A percentile compares a stretch with the other conserved stretches of the same genome.
phyloP scores from a whole-genome alignment of 1,140 invertebrate genomes.

The Zophobas morio region DNA sequence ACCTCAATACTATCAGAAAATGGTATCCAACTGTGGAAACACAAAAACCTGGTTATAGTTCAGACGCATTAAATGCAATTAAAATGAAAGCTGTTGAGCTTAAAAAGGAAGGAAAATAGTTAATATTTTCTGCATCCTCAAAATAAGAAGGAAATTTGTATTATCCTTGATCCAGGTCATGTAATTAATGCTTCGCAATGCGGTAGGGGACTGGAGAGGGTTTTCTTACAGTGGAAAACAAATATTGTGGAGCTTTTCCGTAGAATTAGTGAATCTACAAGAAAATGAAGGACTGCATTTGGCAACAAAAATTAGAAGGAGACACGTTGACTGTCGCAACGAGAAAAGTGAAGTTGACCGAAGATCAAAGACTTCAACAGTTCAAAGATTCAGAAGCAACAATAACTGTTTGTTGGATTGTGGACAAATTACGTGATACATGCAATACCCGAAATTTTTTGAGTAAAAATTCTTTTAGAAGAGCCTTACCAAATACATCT shows the following conservation, averaged over 20 bases:
- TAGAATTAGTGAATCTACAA: not conserved
- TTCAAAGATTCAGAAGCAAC: no score
- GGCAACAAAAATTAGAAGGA: not conserved
- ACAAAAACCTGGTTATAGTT: slow-evolving; percentile 63
- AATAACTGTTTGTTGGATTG: no score
- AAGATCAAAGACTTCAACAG: no score
- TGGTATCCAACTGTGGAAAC: slow-evolving; percentile 65
- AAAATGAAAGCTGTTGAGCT: slow-evolving; percentile 37
- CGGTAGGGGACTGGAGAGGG: not conserved
- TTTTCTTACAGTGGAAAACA: not conserved
- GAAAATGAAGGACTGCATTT: not conserved
- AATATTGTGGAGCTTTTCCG: not conserved
- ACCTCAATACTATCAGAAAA: slow-evolving; percentile 63
- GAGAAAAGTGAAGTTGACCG: not conserved
- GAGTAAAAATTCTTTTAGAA: no score
- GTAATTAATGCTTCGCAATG: not conserved
- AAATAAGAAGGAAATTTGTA: no score
- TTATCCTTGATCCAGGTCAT: not conserved
- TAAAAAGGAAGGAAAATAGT: slow-evolving; percentile 23
- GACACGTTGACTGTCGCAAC: not conserved
- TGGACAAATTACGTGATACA: no score
- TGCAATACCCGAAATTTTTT: no score
- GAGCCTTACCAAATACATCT: no score
- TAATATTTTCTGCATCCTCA: not conserved
- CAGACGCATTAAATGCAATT: slow-evolving; percentile 54